These are phyloP conservation scores for Chironomus tentans DNA, from an alignment of 2,888 invertebrate species.

Conservation along the genomic window DNA sequence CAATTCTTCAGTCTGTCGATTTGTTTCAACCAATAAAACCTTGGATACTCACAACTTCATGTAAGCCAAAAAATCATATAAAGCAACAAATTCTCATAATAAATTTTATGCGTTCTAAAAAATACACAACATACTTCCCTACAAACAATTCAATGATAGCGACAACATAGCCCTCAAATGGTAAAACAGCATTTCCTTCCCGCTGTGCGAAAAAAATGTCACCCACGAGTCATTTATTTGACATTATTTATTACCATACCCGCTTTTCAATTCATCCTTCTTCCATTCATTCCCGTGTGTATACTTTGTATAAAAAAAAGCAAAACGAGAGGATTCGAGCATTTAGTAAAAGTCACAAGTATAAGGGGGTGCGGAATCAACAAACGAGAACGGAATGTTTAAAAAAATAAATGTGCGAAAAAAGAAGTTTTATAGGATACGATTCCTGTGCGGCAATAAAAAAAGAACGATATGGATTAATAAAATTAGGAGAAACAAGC, in stretches of 20 bases:
- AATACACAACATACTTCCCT: too few relatives aligned
- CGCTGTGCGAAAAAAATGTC: conserved; percentile 30
- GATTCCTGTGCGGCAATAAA: conserved; percentile 24
- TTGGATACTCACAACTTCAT: too few relatives aligned
- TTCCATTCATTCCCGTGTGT: neutral
- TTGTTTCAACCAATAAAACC: too few relatives aligned
- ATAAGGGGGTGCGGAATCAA: neutral
- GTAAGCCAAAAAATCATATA: too few relatives aligned
- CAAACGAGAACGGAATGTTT: neutral
- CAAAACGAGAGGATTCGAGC: neutral
- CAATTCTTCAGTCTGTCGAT: too few relatives aligned
- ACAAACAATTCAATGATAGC: too few relatives aligned
- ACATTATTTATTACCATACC: conserved; percentile 22
- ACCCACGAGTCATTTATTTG: conserved; percentile 30
- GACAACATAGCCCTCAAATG: neutral
- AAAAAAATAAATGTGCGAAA: conserved; percentile 17
- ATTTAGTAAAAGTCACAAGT: neutral
- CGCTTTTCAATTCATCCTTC: neutral
- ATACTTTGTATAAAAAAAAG: neutral
- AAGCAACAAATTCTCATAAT: too few relatives aligned
- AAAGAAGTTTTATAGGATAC: neutral
- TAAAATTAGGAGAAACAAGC: conserved; percentile 11
- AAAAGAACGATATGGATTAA: neutral
- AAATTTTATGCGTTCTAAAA: too few relatives aligned
- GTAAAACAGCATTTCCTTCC: conserved; percentile 13